Evolutionary conservation across 1,140 invertebrate genomes (phyloP), one percentile per base, ranked within the genome.

Genomic region (Ceratitis capitata): DNA sequence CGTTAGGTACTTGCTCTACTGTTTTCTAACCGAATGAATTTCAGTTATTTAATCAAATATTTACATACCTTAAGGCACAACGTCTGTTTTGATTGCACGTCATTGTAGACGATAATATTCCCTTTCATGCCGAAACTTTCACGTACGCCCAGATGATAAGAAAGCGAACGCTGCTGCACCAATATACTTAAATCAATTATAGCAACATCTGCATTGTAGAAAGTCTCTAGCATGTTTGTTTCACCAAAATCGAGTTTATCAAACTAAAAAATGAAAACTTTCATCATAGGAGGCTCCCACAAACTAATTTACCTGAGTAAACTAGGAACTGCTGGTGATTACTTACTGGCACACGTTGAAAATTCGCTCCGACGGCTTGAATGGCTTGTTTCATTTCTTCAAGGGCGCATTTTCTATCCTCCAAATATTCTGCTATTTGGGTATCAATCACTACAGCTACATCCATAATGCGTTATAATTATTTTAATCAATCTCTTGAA

Each of bases 111-210:
- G 16, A 99, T 92, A 86, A 99, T 98, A 92, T 99, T 99, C 91
- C 99, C 97, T 90, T 98, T 98, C 98, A 99, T 99, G 69, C 97
- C 97, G 94, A 99, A 99, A 92, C 98, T 99, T 92, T 99, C 98
- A 84, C 99, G 93, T 1, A 99, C 98, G 39, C 98, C 99, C 56
- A 99, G 94, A 92, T 99, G 98, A 93, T 99, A 99, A 89, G 98
- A 97, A 32, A 99, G 93, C 0, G 97, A 95, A 88, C 95, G 97
- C 91, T 98, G 97, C 92, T 99, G 98, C 47, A 96, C 91, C 89
- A 97, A 95, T 69, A 98, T 93, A 58, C 97, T 98, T 87, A 99
- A 94, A 93, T 99, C 99, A 45, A 99, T 97, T 32, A 99, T 94
- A 1, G 97, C 98, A 35, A 99, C 97, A 93, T 99, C 99, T 0